phyloP scores from a whole-genome alignment of 92 coral and sea anemone species.

The Phenganax subtilis region DNA sequence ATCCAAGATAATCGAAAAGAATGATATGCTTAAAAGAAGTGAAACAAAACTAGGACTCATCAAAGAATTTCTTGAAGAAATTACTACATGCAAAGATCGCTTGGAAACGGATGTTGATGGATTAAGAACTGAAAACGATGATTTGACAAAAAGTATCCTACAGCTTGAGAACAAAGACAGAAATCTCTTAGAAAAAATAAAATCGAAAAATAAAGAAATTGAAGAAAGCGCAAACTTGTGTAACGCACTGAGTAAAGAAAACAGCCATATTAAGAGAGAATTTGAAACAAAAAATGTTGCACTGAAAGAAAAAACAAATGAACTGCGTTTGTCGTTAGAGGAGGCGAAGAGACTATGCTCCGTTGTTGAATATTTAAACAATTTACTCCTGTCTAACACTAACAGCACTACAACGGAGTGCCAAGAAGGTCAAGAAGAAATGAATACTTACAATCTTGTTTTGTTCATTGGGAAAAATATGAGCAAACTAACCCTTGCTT shows the following conservation, averaged over 20 bases:
- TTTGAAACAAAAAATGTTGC: background rate
- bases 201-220: background rate
- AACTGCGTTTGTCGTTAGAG: background rate
- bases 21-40: conserved; percentile 9
- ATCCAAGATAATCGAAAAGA: background rate
- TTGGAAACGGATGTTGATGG: conserved; percentile 12
- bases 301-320: background rate
- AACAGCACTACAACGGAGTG: background rate
- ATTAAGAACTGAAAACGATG: background rate
- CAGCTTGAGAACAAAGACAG: background rate
- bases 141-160: background rate
- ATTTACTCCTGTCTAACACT: background rate
- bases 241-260: background rate
- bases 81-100: conserved; percentile 10
- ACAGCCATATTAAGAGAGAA: background rate
- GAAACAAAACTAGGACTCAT: conserved; percentile 14
- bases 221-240: background rate
- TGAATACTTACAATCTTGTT: background rate
- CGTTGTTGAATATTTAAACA: background rate
- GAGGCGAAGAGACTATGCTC: background rate
- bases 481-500: background rate
- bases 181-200: background rate
- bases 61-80: background rate
- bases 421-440: background rate
- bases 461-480: background rate